Conservation (phyloP, 1,140 invertebrate species). For the Thalassaphorura encarpata region DNA sequence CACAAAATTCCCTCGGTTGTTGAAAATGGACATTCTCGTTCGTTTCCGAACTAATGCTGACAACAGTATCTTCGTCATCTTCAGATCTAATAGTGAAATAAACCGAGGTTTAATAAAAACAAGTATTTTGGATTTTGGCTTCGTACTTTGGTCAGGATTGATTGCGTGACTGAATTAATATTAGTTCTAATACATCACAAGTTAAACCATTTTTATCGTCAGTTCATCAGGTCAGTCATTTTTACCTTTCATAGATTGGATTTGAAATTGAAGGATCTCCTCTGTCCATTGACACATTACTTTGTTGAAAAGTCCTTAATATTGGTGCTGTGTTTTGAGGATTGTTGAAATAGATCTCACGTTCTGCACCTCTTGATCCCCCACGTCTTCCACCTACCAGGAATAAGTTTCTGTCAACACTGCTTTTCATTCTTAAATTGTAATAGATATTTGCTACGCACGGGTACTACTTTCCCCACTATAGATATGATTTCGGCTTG, state of each 20-base stretch:
- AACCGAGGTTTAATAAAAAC: too few species aligned
- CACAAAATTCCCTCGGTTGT: too few species aligned
- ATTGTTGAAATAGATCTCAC: conserved; percentile 3
- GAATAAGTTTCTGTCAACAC: neutral
- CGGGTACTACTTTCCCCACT: conserved; percentile 73
- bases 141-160: too few species aligned
- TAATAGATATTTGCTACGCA: conserved; percentile 34
- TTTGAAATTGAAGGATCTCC: conserved; percentile 46
- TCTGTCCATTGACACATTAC: conserved; percentile 33
- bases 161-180: conserved; percentile 38
- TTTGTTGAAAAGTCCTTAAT: conserved; percentile 38
- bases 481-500: conserved; percentile 76
- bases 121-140: too few species aligned
- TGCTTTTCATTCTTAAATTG: neutral
- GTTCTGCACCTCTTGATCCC: neutral
- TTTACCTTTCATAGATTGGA: conserved; percentile 49
- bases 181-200: neutral
- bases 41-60: conserved; percentile 52
- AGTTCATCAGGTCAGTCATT: too few species aligned
- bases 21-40: conserved; percentile 79
- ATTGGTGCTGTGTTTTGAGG: conserved; percentile 41
- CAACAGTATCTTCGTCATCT: conserved; percentile 45
- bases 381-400: too few species aligned
- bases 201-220: neutral
- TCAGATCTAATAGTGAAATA: too few species aligned